Conservation (phyloP, 2,113 vertebrate species). For the Lepus timidus region DNA sequence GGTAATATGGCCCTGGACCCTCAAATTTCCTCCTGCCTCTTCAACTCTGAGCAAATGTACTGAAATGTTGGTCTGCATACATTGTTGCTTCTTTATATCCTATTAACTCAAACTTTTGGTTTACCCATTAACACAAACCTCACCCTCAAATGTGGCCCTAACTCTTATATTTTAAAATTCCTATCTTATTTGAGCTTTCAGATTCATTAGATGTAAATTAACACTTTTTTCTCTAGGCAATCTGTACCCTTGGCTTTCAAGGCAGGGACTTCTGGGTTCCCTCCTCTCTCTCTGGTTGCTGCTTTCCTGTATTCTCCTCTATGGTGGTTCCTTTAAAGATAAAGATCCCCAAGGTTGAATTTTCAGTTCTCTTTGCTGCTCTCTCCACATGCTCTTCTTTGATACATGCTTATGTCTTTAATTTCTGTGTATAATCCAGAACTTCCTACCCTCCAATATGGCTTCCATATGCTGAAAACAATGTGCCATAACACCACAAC, state of each 20-base stretch:
- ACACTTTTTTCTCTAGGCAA: neutral
- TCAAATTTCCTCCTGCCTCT: neutral
- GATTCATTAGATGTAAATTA: neutral
- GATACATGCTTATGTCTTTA: neutral
- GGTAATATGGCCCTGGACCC: neutral
- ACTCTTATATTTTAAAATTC: neutral
- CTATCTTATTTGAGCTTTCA: neutral
- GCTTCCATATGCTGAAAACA: neutral
- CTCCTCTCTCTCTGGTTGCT: neutral
- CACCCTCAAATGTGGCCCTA: neutral
- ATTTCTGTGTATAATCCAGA: neutral
- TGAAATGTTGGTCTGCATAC: neutral
- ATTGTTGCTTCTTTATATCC: neutral
- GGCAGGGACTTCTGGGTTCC: neutral
- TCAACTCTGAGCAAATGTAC: neutral
- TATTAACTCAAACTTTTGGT: neutral
- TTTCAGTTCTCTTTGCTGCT: neutral
- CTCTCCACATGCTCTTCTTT: neutral
- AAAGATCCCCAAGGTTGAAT: neutral
- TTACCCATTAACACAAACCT: neutral
- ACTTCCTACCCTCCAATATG: neutral
- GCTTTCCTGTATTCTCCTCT: neutral
- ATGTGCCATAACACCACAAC: neutral
- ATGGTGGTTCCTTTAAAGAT: neutral
- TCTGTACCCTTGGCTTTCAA: neutral